These are phyloP conservation scores for Archilochus colubris DNA, from an alignment of 2,113 vertebrate genomes.

Conservation along the genomic window DNA sequence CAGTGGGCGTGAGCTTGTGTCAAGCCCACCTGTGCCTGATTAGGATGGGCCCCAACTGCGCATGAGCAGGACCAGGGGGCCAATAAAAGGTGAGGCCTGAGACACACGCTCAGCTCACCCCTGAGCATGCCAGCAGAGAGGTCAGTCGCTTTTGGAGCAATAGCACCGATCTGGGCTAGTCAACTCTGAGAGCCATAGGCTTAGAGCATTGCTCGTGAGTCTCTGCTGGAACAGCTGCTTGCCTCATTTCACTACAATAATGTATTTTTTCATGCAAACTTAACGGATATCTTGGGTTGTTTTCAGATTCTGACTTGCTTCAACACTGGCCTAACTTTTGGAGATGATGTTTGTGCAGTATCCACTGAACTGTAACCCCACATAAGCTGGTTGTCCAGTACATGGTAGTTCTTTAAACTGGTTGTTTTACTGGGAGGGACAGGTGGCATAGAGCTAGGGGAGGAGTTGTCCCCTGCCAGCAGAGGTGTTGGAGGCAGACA, in stretches of 20 bases:
- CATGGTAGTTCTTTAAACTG: background rate
- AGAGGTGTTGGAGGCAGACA: rapidly evolving
- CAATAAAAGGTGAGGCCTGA: no score
- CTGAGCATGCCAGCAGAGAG: no score
- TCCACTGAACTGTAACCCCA: rapidly evolving
- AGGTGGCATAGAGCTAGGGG: rapidly evolving
- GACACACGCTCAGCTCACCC: no score
- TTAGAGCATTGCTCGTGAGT: no score
- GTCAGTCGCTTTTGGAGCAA: no score
- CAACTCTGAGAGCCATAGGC: no score
- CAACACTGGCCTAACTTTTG: background rate
- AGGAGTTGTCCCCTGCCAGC: background rate
- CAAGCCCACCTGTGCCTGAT: no score
- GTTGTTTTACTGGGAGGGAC: background rate
- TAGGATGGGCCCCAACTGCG: no score
- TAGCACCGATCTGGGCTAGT: no score
- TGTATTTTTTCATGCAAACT: background rate
- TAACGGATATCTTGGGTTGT: background rate
- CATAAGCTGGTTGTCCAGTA: background rate
- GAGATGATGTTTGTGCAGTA: rapidly evolving
- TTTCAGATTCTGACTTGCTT: background rate
- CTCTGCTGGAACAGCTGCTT: no score
- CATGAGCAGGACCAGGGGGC: no score
- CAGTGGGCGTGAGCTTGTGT: no score
- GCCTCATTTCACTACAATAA: background rate